A percentile compares a stretch with the other conserved stretches of the same genome.
phyloP scores from a whole-genome alignment of 2,888 invertebrate species.

The Meganola albula region DNA sequence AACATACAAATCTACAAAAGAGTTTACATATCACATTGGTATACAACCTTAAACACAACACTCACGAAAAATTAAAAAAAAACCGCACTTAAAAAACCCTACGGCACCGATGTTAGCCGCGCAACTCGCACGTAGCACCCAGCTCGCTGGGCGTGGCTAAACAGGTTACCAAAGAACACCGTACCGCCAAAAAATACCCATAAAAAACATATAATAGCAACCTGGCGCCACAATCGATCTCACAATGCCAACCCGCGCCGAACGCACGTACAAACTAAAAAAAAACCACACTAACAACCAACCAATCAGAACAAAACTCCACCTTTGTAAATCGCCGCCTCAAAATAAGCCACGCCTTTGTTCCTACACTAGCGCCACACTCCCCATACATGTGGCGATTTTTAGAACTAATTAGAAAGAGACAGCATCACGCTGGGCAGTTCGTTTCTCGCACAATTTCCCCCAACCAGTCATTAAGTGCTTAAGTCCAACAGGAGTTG shows the following conservation, averaged over 20 bases:
- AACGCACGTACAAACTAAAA: constrained; percentile 63
- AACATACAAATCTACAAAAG: constrained; percentile 35
- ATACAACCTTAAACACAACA: too few species aligned
- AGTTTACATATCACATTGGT: too few species aligned
- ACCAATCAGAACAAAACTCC: constrained; percentile 50
- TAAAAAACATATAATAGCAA: constrained; percentile 76
- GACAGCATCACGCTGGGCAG: constrained; percentile 58
- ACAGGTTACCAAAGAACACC: constrained; percentile 71
- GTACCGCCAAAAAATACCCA: constrained; percentile 74
- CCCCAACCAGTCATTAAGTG: constrained; percentile 78
- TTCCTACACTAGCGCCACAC: constrained; percentile 51
- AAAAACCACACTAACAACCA: constrained; percentile 51
- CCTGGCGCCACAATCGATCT: constrained; percentile 69
- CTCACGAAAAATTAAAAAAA: constrained; percentile 50
- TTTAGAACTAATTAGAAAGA: constrained; percentile 62
- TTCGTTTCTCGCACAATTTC: constrained; percentile 77
- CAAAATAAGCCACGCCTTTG: constrained; percentile 43
- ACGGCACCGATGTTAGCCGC: constrained; percentile 67
- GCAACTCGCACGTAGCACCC: constrained; percentile 56
- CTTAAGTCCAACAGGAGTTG: constrained; percentile 76
- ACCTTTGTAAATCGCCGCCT: constrained; percentile 50
- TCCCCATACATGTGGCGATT: constrained; percentile 58
- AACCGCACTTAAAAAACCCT: constrained; percentile 58
- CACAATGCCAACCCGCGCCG: constrained; percentile 65
- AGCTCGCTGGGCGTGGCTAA: constrained; percentile 66